These are phyloP conservation scores for Zaprionus inermis DNA, from an alignment of 1,140 invertebrate species.

Conservation along the genomic window DNA sequence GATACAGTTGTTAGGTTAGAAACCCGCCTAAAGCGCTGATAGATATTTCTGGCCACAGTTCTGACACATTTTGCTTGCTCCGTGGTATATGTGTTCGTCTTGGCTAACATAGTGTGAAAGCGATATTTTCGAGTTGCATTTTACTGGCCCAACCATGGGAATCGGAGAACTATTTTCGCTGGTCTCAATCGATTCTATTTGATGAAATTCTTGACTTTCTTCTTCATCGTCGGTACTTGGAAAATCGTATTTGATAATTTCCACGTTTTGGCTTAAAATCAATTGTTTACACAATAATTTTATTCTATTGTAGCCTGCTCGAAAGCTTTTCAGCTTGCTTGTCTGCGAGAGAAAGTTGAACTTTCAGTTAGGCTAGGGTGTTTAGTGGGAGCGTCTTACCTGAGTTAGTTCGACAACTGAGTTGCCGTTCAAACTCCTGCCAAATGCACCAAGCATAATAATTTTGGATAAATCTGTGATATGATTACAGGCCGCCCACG, in stretches of 20 bases:
- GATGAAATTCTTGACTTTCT: not conserved
- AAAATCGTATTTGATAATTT: slow-evolving; percentile 55
- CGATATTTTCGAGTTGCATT: not conserved
- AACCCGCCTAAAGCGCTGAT: slow-evolving; percentile 27
- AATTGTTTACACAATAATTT: slow-evolving; percentile 70
- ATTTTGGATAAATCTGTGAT: slow-evolving; percentile 4
- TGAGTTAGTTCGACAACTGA: slow-evolving; percentile 37
- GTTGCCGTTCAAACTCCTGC: slow-evolving; percentile 6
- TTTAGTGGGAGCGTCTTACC: slow-evolving; percentile 9
- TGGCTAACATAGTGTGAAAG: not conserved
- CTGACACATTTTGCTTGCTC: slow-evolving; percentile 45
- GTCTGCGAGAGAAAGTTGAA: slow-evolving; percentile 20
- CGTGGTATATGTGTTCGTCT: not conserved
- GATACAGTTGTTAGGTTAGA: not conserved
- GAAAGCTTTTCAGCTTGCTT: slow-evolving; percentile 50
- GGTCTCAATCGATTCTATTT: not conserved
- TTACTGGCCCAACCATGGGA: not conserved
- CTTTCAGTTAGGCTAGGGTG: no score
- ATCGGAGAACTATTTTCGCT: not conserved
- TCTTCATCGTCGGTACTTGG: slow-evolving; percentile 63
- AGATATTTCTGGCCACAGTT: slow-evolving; percentile 58
- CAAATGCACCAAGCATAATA: slow-evolving; percentile 31
- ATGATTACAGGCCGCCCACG: slow-evolving; percentile 43
- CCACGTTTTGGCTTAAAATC: slow-evolving; percentile 55
- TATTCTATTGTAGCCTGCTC: slow-evolving; percentile 60